phyloP scores from a whole-genome alignment of 2,797 vertebrate genomes.

The Sebastes melanostomus region DNA sequence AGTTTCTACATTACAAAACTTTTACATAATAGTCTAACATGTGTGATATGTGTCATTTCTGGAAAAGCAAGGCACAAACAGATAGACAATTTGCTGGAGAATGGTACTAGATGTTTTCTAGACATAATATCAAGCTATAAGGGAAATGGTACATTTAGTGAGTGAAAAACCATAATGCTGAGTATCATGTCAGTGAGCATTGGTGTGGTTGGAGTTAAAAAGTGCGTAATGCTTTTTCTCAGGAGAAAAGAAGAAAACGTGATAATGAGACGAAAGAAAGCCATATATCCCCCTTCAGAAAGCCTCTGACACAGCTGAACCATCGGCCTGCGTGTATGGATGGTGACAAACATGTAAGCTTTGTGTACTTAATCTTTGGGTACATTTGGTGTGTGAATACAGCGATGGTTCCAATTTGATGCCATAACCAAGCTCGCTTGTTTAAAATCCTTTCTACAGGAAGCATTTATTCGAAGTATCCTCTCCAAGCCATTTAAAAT shows the following conservation, averaged over 20 bases:
- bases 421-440: rapidly evolving
- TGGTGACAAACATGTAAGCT: constrained; percentile 89
- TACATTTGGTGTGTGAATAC: not conserved
- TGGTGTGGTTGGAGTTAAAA: not conserved
- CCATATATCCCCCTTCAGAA: constrained; percentile 87
- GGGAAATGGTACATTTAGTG: not conserved
- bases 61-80: not conserved
- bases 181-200: not conserved
- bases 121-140: not conserved
- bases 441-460: constrained; percentile 81
- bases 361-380: not conserved
- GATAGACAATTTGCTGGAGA: not conserved
- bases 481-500: constrained; percentile 97
- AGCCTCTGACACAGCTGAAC: constrained; percentile 85
- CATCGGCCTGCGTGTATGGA: constrained; percentile 82
- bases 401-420: not conserved
- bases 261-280: constrained; percentile 65
- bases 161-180: not conserved
- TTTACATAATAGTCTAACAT: not conserved
- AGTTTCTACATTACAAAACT: not conserved
- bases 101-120: not conserved
- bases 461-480: constrained; percentile 95
- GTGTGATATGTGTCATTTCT: not conserved
- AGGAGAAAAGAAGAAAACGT: constrained; percentile 84
- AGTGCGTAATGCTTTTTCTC: not conserved